Base-by-base conservation (phyloP, 2,797 vertebrate genomes). In the Mormyrus proboscirostris region DNA sequence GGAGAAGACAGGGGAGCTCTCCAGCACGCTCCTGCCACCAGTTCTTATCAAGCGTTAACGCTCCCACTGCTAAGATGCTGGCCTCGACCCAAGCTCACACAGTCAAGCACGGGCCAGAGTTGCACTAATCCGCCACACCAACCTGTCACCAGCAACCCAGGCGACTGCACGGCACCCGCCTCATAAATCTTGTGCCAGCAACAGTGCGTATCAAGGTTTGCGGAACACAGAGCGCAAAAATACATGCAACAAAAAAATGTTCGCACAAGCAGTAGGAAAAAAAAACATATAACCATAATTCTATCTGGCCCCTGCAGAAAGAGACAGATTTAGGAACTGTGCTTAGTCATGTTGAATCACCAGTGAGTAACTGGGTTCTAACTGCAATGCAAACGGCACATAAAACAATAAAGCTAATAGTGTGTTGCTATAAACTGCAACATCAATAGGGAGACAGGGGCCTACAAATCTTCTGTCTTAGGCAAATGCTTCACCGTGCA, bases 391-490 rank as follows among this genome's bases (percentile, higher is more conserved):
- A 41, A 16, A 49, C 29, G 1, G 53, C 19, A 2, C 12, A 84
- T 51, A 41, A n/a, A 41, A 25, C 44, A 88, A 73, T 41, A 22
- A 84, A 14, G 16, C 47, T 29, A 86, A 44, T n/a, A 62, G 51
- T 65, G 29, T 87, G 86, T 57, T 2, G 47, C 90, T 88, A 89
- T 87, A 91, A 82, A 83, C 79, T 79, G 25, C 22, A 19, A 38
- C 87, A n/a, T n/a, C 73, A 69, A 29, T 44, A 7, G 73, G 87
- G 76, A 88, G 65, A 53, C 38, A 44, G 82, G 29, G 14, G 50
- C 25, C 62, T 49, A 86, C 38, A 86, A 51, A 91, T 90, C 89
- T 89, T 19, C 55, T 88, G 10, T 44, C 16, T 76, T 55, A 69
- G 85, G 65, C 49, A 79, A 86, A 76, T 73, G 41, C 88, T 86